A percentile compares a stretch with the other conserved stretches of the same genome.
These are phyloP conservation scores for Todus mexicanus DNA, from an alignment of 2,797 vertebrate species.

Conservation along the genomic window DNA sequence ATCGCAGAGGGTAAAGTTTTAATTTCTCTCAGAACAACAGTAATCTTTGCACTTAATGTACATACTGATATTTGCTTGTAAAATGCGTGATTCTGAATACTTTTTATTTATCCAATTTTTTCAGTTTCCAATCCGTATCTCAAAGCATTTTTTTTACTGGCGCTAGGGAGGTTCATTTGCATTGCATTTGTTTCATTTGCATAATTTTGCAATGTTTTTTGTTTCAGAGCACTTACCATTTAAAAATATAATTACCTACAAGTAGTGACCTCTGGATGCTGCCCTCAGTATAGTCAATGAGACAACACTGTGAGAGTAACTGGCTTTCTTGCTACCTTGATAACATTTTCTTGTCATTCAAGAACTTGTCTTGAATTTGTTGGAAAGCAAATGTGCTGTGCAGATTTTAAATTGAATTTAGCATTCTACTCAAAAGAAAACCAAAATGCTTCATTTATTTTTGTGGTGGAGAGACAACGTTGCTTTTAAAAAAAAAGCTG, in stretches of 20 bases:
- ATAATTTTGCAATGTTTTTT: not conserved
- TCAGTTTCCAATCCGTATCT: not conserved
- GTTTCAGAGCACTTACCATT: not conserved
- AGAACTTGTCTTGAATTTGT: not conserved
- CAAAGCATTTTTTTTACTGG: not conserved
- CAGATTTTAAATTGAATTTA: not conserved
- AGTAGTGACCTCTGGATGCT: not conserved
- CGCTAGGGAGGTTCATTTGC: not conserved
- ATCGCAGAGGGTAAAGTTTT: conserved; percentile 25
- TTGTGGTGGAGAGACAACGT: not conserved
- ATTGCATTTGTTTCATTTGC: not conserved
- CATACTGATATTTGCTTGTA: not conserved
- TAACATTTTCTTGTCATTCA: not conserved
- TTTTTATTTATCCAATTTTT: not conserved
- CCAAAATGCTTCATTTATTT: not conserved
- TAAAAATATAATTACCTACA: not conserved
- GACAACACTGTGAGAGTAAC: not conserved
- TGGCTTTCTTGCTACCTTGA: not conserved
- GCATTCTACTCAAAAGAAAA: not conserved
- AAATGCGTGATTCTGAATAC: not conserved
- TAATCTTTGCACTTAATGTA: not conserved
- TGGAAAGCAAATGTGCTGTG: not conserved
- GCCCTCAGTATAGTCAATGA: not conserved
- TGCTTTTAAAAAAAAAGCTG: not conserved
- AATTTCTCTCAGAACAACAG: not conserved